Evolutionary conservation across 2,888 invertebrate species (phyloP), one percentile per base, ranked within the genome.

Genomic region (Cryptocephalus moraei): DNA sequence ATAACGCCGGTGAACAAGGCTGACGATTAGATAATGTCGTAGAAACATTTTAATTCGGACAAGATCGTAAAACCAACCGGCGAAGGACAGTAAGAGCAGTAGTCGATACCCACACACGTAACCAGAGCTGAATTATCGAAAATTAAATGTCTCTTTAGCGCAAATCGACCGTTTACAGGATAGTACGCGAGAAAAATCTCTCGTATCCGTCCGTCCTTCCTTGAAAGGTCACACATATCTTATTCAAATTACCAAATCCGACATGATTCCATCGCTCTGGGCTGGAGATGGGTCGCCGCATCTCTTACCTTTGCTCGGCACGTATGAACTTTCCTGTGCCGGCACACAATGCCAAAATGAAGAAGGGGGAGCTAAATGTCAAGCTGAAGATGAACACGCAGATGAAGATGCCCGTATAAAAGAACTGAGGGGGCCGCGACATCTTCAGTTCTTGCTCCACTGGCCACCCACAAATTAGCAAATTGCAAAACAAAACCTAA

Each of bases 341-440:
- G 46, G 32, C 50, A 54, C 50, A 54, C 56, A 60, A 58, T 56
- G 52, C 55, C 56, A 51, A 56, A 56, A 57, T 56, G 55, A 61
- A 59, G 58, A 58, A 52, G 52, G 58, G 52, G 57, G 60, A 55
- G 58, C 57, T 55, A 61, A 62, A 61, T 61, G 62, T 60, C 62
- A 62, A 50, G 49, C 49, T 44, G 45, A 47, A 46, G 44, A 46
- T 44, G 33, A 46, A 49, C 47, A 51, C 44, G 51, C 49, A 46
- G 54, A 44, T 54, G 55, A 51, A 49, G 55, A 54, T 52, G 54
- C 54, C 49, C 51, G 39, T 53, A 54, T 53, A 56, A 60, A 57
- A 60, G 58, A 55, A 46, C 43, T 41, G 43, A 40, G 51, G 45
- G 46, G 48, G 49, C 52, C 47, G 52, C 46, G 49, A 46, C 46